A percentile compares a stretch with the other conserved stretches of the same genome.
Conservation (phyloP, 2,888 invertebrate genomes). For the Pegoplata infirma region DNA sequence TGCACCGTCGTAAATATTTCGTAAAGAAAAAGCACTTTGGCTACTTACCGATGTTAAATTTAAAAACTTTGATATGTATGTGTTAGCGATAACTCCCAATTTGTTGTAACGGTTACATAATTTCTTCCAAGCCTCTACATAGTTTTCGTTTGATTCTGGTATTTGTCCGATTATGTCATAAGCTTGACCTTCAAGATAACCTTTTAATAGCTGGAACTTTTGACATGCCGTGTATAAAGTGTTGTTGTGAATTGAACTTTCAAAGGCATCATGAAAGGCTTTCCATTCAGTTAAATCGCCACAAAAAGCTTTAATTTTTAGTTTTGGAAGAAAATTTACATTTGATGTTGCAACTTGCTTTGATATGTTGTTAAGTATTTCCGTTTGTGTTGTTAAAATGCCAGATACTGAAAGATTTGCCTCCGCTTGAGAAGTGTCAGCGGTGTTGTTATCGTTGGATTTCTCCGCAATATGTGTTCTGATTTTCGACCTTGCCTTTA, state of each 20-base stretch:
- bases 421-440: no score
- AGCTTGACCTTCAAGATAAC: slow-evolving; percentile 2
- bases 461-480: no score
- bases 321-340: no score
- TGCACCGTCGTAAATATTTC: slow-evolving; percentile 8
- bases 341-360: no score
- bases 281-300: no score
- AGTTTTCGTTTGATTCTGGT: slow-evolving; percentile 8
- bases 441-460: no score
- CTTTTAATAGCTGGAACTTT: slow-evolving; percentile 15
- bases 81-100: slow-evolving; percentile 8
- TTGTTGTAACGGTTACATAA: slow-evolving; percentile 15
- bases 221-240: background rate
- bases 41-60: background rate
- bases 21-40: background rate
- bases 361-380: no score
- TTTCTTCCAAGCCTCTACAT: slow-evolving; percentile 12
- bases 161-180: slow-evolving; percentile 14
- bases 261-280: no score
- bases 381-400: no score
- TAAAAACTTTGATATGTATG: slow-evolving; percentile 10
- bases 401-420: background rate
- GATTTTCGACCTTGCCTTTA: no score
- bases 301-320: no score
- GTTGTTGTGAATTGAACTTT: no score